Evolutionary conservation across 2,113 vertebrate species (phyloP), one percentile per base, ranked within the genome.

Genomic region (Bufo gargarizans): DNA sequence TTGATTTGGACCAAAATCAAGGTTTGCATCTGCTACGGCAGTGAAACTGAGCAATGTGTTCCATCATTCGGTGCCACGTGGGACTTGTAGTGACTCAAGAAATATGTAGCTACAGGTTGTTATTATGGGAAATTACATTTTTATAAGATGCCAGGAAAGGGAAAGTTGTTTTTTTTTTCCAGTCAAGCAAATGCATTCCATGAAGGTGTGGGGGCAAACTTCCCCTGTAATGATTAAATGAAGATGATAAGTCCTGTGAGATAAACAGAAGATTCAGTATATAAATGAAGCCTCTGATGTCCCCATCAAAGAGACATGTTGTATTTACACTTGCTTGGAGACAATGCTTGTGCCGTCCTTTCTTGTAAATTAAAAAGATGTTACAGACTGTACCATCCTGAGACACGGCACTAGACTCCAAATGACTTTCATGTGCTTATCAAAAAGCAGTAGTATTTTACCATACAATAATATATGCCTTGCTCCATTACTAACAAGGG

Each of bases 241-340:
- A 55, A 56, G 63, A 79, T 81, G 17, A 88, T 45, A 72, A 49
- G 67, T 81, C 45, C 58, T 43, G 19, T 59, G 33, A 82, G 67
- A 76, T 82, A 87, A 80, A 87, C 82, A 87, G 20, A 82, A 82
- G 58, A 49, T n/a, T 49, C 47, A 3, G 12, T 45, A 20, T 83
- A 72, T 11, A 83, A 83, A 65, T 77, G 17, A 67, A 88, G 80
- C 20, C 87, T 88, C 58, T 83, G 87, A 88, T 88, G 69, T 83
- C 43, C 67, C 74, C 79, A 88, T 88, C 86, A 82, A 88, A 83
- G 87, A 88, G 87, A 88, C 77, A 77, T 88, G 58, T 84, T 88
- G 83, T 88, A 84, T 88, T 88, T 88, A 55, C 87, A 77, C 80
- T 77, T 67, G 20, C 49, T 55, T 77, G 58, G 58, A 76, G 84